A percentile compares a stretch with the other conserved stretches of the same genome.
Conservation (phyloP, 2,113 vertebrate genomes). For the Gymnogyps californianus region DNA sequence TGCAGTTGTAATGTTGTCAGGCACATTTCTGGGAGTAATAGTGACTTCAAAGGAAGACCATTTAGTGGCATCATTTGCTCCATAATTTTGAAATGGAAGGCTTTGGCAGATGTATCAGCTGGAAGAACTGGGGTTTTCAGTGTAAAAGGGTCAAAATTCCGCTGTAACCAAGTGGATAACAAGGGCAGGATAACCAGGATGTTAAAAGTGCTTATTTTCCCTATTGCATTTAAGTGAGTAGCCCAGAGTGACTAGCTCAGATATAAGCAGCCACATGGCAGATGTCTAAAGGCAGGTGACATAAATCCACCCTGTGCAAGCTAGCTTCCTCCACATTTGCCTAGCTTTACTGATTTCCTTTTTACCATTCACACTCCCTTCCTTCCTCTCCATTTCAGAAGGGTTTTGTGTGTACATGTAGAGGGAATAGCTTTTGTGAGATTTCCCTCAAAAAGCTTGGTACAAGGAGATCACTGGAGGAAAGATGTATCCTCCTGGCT, state of each 20-base stretch:
- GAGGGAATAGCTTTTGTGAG: not conserved
- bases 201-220: not conserved
- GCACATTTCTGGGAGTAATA: not conserved
- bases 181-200: not conserved
- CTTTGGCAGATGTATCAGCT: not conserved
- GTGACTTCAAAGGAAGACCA: not conserved
- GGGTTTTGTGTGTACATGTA: not conserved
- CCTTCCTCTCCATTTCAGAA: not conserved
- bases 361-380: not conserved
- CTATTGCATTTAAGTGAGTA: not conserved
- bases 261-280: not conserved
- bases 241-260: not conserved
- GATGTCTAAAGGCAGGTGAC: not conserved
- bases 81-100: not conserved
- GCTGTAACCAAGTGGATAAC: not conserved
- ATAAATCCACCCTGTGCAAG: not conserved
- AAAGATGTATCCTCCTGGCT: not conserved
- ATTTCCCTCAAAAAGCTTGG: not conserved
- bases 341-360: not conserved
- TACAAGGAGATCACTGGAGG: not conserved
- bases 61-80: not conserved
- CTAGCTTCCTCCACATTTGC: not conserved
- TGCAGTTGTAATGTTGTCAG: not conserved
- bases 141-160: not conserved
- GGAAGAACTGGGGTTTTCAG: not conserved